Conservation (phyloP, 1,140 invertebrate species). For the Anastrepha ludens region DNA sequence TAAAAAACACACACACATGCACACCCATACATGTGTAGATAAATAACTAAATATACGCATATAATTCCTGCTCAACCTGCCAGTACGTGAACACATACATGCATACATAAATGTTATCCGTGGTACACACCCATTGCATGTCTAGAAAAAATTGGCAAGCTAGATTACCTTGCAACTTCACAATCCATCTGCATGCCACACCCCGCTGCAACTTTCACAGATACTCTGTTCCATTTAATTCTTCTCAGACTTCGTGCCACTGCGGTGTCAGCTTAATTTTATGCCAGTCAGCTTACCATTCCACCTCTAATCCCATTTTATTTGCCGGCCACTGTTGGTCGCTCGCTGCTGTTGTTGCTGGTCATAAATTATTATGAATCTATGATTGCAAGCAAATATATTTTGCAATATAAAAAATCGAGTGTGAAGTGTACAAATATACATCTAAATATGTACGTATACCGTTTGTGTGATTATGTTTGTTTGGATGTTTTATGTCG, state of each 20-base stretch:
- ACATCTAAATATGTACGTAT: neutral
- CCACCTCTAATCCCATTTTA: neutral
- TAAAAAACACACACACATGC: neutral
- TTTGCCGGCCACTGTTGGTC: neutral
- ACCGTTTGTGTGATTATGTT: neutral
- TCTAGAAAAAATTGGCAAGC: neutral
- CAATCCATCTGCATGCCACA: neutral
- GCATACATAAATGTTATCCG: neutral
- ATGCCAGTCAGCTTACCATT: neutral
- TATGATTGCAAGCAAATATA: conserved; percentile 1
- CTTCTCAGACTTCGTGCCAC: neutral
- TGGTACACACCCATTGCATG: neutral
- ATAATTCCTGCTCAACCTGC: too few species aligned
- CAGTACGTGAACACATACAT: neutral
- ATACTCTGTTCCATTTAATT: neutral
- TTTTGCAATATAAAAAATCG: neutral
- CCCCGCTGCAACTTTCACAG: neutral
- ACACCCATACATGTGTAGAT: neutral
- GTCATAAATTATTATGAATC: neutral
- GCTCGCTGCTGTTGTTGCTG: neutral
- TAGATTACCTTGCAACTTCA: neutral
- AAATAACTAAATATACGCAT: too few species aligned
- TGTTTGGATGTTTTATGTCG: neutral
- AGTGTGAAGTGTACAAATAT: neutral
- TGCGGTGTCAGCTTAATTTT: neutral